Evolutionary conservation across 2,113 vertebrate genomes (phyloP).

Genomic region (Meles meles): DNA sequence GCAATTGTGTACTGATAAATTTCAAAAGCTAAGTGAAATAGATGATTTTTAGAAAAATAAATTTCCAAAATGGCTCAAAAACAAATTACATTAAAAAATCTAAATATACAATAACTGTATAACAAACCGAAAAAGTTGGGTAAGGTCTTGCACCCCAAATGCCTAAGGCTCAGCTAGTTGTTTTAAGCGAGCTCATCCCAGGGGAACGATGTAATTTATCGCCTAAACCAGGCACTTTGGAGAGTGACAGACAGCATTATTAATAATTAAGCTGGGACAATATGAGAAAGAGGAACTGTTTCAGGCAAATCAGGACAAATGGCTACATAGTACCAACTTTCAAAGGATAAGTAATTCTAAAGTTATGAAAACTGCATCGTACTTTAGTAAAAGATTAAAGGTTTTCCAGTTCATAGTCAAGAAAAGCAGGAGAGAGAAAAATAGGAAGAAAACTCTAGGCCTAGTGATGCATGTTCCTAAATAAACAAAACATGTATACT

Average conservation of each 20-base stretch:
- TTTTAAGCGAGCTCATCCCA: not conserved
- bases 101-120: not conserved
- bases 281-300: not conserved
- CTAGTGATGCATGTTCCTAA: not conserved
- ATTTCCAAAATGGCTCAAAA: not conserved
- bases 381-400: not conserved
- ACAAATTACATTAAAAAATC: not conserved
- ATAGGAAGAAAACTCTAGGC: not conserved
- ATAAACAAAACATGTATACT: not conserved
- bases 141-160: not conserved
- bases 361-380: not conserved
- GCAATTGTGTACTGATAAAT: not conserved
- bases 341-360: not conserved
- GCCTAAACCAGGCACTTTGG: not conserved
- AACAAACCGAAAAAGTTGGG: not conserved
- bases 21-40: not conserved
- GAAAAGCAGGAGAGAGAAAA: not conserved
- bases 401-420: not conserved
- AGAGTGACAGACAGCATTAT: not conserved
- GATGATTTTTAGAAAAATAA: not conserved
- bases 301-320: constrained; percentile 32
- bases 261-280: constrained; percentile 34
- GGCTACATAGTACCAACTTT: not conserved
- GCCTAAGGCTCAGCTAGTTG: not conserved
- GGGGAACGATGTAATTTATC: not conserved